These are phyloP conservation scores for Gambelia wislizenii DNA, from an alignment of 2,797 vertebrate species.

Conservation along the genomic window DNA sequence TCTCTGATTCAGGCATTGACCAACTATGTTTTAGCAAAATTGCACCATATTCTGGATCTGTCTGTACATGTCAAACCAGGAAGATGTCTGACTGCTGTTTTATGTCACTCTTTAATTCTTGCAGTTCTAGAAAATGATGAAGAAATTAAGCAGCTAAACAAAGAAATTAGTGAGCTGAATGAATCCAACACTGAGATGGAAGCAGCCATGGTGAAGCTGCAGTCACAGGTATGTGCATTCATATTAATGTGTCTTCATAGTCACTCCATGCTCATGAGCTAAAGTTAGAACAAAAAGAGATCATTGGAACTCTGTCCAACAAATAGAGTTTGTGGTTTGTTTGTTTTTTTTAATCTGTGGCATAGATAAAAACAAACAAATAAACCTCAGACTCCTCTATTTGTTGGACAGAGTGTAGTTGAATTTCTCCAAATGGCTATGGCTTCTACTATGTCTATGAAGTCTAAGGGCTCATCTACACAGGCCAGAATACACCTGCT, in stretches of 20 bases:
- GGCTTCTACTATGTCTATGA: too few species aligned
- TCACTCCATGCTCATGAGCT: background rate
- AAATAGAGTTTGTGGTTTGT: too few species aligned
- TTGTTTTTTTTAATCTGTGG: too few species aligned
- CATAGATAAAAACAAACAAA: too few species aligned
- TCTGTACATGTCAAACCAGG: background rate
- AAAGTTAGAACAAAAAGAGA: too few species aligned
- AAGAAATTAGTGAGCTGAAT: slow-evolving; percentile 95
- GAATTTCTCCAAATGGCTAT: too few species aligned
- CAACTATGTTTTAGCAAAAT: background rate
- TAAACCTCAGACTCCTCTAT: background rate
- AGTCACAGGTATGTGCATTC: slow-evolving; percentile 89
- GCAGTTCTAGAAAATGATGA: slow-evolving; percentile 95
- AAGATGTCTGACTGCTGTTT: slow-evolving; percentile 1
- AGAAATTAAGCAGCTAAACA: slow-evolving; percentile 98
- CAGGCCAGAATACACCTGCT: too few species aligned
- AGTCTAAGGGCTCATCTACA: too few species aligned
- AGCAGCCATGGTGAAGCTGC: slow-evolving; percentile 95
- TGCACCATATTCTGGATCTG: background rate
- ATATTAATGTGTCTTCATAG: accelerated
- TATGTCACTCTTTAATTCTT: slow-evolving; percentile 14
- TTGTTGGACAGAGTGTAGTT: background rate
- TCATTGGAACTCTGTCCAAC: too few species aligned
- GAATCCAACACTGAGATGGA: slow-evolving; percentile 99
- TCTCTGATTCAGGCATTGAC: background rate